Base-by-base conservation (phyloP, 2,888 invertebrate genomes). In the Oscheius sp. region DNA sequence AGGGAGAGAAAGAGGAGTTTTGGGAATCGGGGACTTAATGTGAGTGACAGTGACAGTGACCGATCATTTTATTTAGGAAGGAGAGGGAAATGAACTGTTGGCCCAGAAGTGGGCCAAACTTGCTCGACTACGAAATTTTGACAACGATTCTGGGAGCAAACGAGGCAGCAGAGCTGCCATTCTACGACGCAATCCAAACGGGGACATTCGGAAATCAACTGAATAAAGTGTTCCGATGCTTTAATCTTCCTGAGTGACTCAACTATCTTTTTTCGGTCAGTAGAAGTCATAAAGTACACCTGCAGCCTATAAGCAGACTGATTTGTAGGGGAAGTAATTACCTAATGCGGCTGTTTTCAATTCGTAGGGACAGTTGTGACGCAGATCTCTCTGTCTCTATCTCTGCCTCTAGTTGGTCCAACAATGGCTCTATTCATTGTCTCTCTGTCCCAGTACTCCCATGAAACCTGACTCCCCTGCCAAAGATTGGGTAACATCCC, bases 131-230 rank as follows among this genome's bases (percentile, higher is more conserved):
- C 21, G 55, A 13, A 21, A 21, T 21, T 7, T 5, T n/a, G 7
- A 37, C 4, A 37, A 68, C n/a, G 35, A 33, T n/a, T 68, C 68
- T 10, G 55, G 37, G 21, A 55, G 21, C 32, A 48, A 50, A 32
- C 32, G 65, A 50, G 9, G 51, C 7, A 50, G 32, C 32, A 48
- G 65, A 33, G 32, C 65, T 33, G 63, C 48, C 2, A 55, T 33
- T 13, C 21, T 55, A 55, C 55, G 55, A 35, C 51, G 68, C n/a
- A 51, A 53, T 9, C 53, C 68, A 55, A 68, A 68, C 55, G 68
- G 68, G 55, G 68, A 68, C 35, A 68, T 68, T 53, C 53, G 68
- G 53, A 68, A 68, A 55, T 68, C 68, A 55, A 55, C 55, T 11
- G 68, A 68, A 68, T 68, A 42, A 68, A 65, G 13, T 42, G 42